phyloP scores from a whole-genome alignment of 1,140 invertebrate species.

The Oscheius sp. region DNA sequence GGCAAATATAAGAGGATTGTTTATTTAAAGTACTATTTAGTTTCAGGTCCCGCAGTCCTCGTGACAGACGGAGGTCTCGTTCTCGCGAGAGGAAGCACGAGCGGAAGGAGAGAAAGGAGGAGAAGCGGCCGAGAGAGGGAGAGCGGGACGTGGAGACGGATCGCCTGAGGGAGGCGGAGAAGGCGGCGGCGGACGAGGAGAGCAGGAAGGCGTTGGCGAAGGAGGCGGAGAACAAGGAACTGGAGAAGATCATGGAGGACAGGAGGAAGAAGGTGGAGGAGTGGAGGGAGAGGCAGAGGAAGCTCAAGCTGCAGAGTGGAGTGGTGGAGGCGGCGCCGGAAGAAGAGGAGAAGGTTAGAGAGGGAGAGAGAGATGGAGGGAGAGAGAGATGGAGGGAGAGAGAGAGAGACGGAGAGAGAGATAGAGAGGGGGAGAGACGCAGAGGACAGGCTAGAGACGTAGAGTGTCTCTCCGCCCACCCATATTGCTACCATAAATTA shows the following conservation, averaged over 20 bases:
- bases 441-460: too few relatives aligned
- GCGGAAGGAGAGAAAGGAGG: too few relatives aligned
- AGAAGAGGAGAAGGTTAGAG: slow-evolving; percentile 2
- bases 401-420: too few relatives aligned
- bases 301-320: background rate
- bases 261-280: background rate
- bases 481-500: background rate
- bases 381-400: background rate
- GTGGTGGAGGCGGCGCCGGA: background rate
- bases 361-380: too few relatives aligned
- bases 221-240: background rate
- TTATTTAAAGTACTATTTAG: too few relatives aligned
- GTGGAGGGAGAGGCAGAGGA: slow-evolving; percentile 4
- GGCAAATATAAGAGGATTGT: too few relatives aligned
- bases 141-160: background rate
- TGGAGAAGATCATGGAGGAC: slow-evolving; percentile 4
- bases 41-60: background rate
- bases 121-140: background rate
- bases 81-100: too few relatives aligned
- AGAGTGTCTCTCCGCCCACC: too few relatives aligned
- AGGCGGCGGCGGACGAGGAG: background rate
- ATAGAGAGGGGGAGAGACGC: too few relatives aligned
- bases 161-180: background rate
- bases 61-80: background rate
- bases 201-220: background rate